A percentile compares a stretch with the other conserved stretches of the same genome.
These are phyloP conservation scores for Scophthalmus maximus DNA, from an alignment of 2,113 vertebrate species.

Conservation along the genomic window DNA sequence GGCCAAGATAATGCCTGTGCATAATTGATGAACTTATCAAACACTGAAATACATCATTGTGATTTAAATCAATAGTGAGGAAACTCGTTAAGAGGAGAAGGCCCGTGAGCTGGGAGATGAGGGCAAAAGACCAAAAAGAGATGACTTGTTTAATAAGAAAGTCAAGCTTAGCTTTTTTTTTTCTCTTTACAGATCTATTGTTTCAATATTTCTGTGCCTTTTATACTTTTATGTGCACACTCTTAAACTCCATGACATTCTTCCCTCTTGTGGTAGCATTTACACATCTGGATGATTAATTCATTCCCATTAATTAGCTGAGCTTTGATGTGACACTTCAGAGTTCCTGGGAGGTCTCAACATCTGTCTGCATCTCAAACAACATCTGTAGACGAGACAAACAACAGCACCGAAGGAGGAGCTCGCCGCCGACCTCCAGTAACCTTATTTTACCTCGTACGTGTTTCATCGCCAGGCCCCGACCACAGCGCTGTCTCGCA, in stretches of 20 bases:
- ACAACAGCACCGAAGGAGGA: slow-evolving; percentile 53
- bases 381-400: slow-evolving; percentile 73
- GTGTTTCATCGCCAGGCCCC: slow-evolving; percentile 41
- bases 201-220: slow-evolving; percentile 7
- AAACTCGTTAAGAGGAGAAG: slow-evolving; percentile 8
- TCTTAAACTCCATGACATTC: not conserved
- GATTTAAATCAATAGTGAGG: slow-evolving; percentile 51
- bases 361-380: slow-evolving; percentile 74
- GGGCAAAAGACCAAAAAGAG: slow-evolving; percentile 10
- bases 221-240: not conserved
- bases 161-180: not conserved
- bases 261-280: not conserved
- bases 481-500: slow-evolving; percentile 16
- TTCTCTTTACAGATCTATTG: not conserved
- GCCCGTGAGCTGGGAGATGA: slow-evolving; percentile 4
- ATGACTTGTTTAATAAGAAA: slow-evolving; percentile 46
- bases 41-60: slow-evolving; percentile 58
- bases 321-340: slow-evolving; percentile 81
- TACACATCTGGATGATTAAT: slow-evolving; percentile 46
- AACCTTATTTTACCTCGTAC: slow-evolving; percentile 42
- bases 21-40: slow-evolving; percentile 72
- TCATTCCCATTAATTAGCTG: slow-evolving; percentile 55
- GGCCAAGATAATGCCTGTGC: slow-evolving; percentile 66
- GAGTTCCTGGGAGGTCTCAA: slow-evolving; percentile 72
- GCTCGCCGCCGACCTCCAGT: slow-evolving; percentile 28